These are phyloP conservation scores for Rhinolophus sinicus DNA, from an alignment of 2,113 vertebrate genomes.

Conservation along the genomic window DNA sequence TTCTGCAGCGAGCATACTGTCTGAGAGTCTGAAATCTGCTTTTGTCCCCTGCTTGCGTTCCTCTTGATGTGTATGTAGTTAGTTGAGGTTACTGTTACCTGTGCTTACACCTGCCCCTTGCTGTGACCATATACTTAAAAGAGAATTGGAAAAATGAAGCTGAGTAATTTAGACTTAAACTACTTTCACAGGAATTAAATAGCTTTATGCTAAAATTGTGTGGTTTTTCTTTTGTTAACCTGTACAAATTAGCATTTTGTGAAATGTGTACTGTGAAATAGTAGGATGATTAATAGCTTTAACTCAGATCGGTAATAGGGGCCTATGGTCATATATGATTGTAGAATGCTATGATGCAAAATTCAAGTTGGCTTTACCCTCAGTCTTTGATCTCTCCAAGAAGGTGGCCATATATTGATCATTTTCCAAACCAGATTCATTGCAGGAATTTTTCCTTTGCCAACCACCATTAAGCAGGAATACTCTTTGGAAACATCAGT, in stretches of 20 bases:
- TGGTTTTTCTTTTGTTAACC: conserved; percentile 30
- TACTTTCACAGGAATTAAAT: conserved; percentile 24
- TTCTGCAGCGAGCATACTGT: not conserved
- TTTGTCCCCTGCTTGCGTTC: not conserved
- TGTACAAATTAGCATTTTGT: conserved; percentile 14
- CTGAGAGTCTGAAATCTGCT: not conserved
- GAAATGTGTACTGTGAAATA: conserved; percentile 7
- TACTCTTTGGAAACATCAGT: not conserved
- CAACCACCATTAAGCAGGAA: not conserved
- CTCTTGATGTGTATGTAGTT: not conserved
- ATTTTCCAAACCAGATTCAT: conserved; percentile 1
- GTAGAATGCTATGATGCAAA: not conserved
- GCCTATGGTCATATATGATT: not conserved
- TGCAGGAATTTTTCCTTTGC: not conserved
- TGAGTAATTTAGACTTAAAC: not conserved
- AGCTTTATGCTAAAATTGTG: not conserved
- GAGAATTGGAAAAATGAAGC: not conserved
- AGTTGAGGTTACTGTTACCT: not conserved
- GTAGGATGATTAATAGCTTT: conserved; percentile 1
- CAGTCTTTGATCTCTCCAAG: not conserved
- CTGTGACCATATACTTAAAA: not conserved
- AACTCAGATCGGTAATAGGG: not conserved
- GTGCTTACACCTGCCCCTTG: not conserved
- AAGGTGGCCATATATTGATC: not conserved
- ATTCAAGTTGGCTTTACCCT: not conserved